phyloP scores from a whole-genome alignment of 2,113 vertebrate species.

The Microcebus tavaratra region DNA sequence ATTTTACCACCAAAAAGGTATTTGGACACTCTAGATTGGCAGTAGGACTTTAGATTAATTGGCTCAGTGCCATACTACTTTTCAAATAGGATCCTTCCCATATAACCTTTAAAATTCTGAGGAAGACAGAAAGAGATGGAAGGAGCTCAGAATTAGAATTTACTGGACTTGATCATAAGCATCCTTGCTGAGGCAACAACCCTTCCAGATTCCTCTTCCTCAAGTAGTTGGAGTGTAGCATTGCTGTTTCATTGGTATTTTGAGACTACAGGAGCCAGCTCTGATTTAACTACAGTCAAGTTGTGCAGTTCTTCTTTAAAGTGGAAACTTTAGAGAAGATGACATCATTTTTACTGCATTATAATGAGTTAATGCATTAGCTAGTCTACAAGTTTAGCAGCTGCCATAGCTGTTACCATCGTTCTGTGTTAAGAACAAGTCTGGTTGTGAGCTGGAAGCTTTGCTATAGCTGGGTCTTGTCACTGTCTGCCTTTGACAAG shows the following conservation, averaged over 20 bases:
- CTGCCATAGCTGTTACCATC: background rate
- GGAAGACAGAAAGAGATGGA: background rate
- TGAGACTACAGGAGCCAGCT: conserved; percentile 32
- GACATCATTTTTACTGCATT: background rate
- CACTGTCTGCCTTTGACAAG: background rate
- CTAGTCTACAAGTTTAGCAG: conserved; percentile 47
- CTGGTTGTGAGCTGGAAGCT: background rate
- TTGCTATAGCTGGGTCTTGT: background rate
- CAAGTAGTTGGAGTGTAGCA: background rate
- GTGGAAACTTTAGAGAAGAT: background rate
- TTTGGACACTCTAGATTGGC: background rate
- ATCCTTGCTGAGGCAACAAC: background rate
- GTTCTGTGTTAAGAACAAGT: background rate
- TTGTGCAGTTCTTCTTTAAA: conserved; percentile 44
- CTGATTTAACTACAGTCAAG: background rate
- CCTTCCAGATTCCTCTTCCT: background rate
- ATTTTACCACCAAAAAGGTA: background rate
- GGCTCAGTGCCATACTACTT: background rate
- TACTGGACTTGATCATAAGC: background rate
- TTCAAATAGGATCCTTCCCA: background rate
- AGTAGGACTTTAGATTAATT: background rate
- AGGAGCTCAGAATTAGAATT: background rate
- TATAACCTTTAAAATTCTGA: background rate
- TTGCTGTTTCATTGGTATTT: conserved; percentile 45
- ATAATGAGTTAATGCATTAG: background rate